phyloP scores from a whole-genome alignment of 2,888 invertebrate species.

The Epirrita christyi region DNA sequence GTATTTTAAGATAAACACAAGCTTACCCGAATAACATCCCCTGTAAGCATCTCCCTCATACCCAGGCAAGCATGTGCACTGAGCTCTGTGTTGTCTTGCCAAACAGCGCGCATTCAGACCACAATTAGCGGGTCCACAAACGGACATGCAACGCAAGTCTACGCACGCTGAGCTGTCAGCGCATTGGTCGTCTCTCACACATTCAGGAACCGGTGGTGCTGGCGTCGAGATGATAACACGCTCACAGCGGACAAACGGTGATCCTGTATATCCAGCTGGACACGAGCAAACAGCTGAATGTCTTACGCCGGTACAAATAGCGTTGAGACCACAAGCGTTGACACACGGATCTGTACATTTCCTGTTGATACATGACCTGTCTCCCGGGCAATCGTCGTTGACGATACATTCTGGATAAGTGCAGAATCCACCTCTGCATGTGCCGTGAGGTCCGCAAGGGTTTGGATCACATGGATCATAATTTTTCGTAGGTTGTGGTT shows the following conservation, averaged over 20 bases:
- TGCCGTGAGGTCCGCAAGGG: slow-evolving; percentile 89
- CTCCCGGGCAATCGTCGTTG: slow-evolving; percentile 93
- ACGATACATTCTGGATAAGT: slow-evolving; percentile 94
- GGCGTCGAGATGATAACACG: slow-evolving; percentile 57
- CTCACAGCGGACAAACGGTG: slow-evolving; percentile 90
- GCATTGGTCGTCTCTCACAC: slow-evolving; percentile 91
- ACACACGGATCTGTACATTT: slow-evolving; percentile 94
- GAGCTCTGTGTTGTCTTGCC: slow-evolving; percentile 91
- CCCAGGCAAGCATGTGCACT: slow-evolving; percentile 92
- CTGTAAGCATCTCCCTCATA: slow-evolving; percentile 93
- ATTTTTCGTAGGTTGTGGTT: slow-evolving; percentile 56
- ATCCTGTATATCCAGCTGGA: slow-evolving; percentile 90
- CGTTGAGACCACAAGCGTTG: slow-evolving; percentile 93
- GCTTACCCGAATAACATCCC: slow-evolving; percentile 89
- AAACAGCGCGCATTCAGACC: slow-evolving; percentile 92
- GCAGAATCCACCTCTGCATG: slow-evolving; percentile 87
- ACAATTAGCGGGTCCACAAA: slow-evolving; percentile 90
- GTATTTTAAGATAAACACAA: neutral
- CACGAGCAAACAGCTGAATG: slow-evolving; percentile 94
- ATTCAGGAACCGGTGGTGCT: slow-evolving; percentile 88
- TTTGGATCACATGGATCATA: slow-evolving; percentile 88
- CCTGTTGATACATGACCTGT: slow-evolving; percentile 92
- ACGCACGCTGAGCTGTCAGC: slow-evolving; percentile 93
- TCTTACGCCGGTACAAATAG: slow-evolving; percentile 89
- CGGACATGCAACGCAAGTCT: slow-evolving; percentile 89